A percentile compares a stretch with the other conserved stretches of the same genome.
Evolutionary conservation across 2,113 vertebrate species (phyloP).

Genomic region (Sinocyclocheilus maitianheensis): DNA sequence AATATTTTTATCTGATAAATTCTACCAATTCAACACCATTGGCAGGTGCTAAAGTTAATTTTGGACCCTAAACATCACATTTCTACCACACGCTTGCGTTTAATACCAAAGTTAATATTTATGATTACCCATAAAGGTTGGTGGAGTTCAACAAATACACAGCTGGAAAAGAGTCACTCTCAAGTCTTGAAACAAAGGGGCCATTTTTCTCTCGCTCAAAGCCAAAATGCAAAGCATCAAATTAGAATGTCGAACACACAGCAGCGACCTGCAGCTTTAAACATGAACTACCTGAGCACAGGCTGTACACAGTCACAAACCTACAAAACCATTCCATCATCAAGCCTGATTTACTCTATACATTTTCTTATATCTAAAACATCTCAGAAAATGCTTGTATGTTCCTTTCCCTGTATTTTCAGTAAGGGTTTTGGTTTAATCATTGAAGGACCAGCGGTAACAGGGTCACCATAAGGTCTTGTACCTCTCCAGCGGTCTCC

Average conservation of each 20-base stretch:
- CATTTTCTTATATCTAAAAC: background rate
- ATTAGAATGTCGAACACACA: conserved; percentile 29
- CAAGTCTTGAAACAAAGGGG: conserved; percentile 36
- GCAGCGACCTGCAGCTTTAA: background rate
- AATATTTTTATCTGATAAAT: background rate
- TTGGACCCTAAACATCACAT: background rate
- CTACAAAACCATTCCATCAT: background rate
- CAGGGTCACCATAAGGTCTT: conserved; percentile 22
- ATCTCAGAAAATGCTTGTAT: background rate
- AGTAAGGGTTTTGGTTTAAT: conserved; percentile 41
- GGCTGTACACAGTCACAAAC: background rate
- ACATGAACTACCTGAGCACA: background rate
- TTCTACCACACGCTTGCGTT: conserved; percentile 1
- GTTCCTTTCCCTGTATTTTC: background rate
- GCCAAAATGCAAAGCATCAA: conserved; percentile 44
- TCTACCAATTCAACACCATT: background rate
- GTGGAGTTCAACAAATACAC: conserved; percentile 61
- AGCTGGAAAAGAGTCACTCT: conserved; percentile 39
- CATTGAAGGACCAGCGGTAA: conserved; percentile 39
- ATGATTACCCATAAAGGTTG: conserved; percentile 56
- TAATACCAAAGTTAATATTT: conserved; percentile 61
- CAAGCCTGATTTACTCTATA: background rate
- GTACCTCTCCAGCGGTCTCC: conserved; percentile 14
- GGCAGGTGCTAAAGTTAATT: background rate
- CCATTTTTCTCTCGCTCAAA: conserved; percentile 38